Conservation (phyloP, 2,888 invertebrate species). For the Smittia sp. region DNA sequence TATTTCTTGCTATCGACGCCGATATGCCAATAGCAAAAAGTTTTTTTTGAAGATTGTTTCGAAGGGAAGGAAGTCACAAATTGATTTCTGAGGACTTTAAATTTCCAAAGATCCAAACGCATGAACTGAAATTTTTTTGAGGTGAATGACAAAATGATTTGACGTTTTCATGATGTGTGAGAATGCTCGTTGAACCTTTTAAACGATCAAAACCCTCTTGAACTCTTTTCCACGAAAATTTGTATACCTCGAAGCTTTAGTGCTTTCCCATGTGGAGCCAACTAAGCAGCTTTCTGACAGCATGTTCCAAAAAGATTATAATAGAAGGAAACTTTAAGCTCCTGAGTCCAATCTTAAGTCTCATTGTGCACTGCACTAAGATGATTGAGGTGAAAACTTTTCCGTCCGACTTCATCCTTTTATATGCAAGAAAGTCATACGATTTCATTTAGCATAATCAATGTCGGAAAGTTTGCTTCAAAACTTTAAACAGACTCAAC, state of each 20-base stretch:
- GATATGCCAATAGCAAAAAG: background rate
- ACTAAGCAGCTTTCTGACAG: background rate
- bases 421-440: constrained; percentile 17
- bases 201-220: too few species aligned
- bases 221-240: too few species aligned
- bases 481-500: constrained; percentile 16
- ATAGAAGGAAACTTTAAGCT: background rate
- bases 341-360: constrained; percentile 14
- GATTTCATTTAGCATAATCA: constrained; percentile 32
- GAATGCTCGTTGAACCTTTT: too few species aligned
- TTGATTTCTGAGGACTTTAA: too few species aligned
- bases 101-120: too few species aligned
- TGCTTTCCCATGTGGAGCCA: background rate
- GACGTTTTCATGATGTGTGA: too few species aligned
- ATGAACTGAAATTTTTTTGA: too few species aligned
- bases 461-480: constrained; percentile 23
- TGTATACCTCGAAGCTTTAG: too few species aligned
- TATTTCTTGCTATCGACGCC: background rate
- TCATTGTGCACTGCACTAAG: background rate
- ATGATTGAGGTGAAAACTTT: constrained; percentile 16
- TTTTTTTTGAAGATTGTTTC: too few species aligned
- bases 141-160: too few species aligned
- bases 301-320: background rate
- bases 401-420: background rate
- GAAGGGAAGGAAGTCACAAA: too few species aligned